phyloP scores from a whole-genome alignment of 2,888 invertebrate species.

The Dendrolimus pini region DNA sequence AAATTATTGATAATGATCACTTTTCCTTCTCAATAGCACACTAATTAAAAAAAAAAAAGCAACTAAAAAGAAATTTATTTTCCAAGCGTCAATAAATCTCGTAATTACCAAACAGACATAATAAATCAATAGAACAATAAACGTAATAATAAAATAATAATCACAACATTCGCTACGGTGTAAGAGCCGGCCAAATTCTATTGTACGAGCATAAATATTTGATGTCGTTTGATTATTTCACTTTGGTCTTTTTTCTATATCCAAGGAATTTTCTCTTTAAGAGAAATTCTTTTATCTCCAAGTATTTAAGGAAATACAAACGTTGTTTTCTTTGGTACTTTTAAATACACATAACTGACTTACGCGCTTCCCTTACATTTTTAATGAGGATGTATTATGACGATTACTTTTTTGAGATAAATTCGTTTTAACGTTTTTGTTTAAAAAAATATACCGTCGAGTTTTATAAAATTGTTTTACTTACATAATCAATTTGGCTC shows the following conservation, averaged over 20 bases:
- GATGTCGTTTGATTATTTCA: conserved; percentile 5
- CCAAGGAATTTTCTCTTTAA: conserved; percentile 1
- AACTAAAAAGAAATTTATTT: too few species aligned
- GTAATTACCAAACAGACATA: too few species aligned
- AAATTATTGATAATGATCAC: too few species aligned
- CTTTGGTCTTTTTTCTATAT: conserved; percentile 2
- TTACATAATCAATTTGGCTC: too few species aligned
- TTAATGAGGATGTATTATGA: not conserved
- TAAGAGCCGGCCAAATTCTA: not conserved
- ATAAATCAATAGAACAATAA: too few species aligned
- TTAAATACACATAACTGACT: conserved; percentile 1
- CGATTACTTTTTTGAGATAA: not conserved
- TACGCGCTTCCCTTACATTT: not conserved
- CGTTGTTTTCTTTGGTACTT: conserved; percentile 2
- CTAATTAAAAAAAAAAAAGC: too few species aligned
- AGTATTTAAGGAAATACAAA: not conserved
- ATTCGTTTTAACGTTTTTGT: too few species aligned
- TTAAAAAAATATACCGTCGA: too few species aligned
- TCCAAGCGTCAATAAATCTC: too few species aligned
- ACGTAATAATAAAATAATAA: not conserved
- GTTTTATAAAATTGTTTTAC: too few species aligned
- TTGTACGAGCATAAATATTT: conserved; percentile 4
- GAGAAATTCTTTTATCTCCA: conserved; percentile 1
- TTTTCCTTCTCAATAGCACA: too few species aligned
- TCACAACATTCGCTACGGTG: not conserved